phyloP scores from a whole-genome alignment of 1,140 invertebrate genomes.

The Belonocnema kinseyi region DNA sequence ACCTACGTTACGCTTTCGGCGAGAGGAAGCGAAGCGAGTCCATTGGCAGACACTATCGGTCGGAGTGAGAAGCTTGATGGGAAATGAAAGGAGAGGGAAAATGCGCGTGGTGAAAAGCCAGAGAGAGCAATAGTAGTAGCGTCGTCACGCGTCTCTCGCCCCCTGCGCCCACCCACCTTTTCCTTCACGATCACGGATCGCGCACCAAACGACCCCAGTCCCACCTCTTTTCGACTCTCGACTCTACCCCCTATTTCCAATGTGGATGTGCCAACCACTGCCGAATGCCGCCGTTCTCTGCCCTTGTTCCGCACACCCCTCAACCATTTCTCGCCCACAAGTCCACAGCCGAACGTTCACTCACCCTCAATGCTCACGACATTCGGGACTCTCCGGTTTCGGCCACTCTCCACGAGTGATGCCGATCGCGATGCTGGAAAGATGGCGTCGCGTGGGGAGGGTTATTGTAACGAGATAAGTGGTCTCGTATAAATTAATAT shows the following conservation, averaged over 20 bases:
- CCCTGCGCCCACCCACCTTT: background rate
- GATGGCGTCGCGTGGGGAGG: constrained; percentile 8
- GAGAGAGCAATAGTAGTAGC: constrained; percentile 23
- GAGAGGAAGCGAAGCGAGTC: constrained; percentile 18
- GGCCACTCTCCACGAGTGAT: background rate
- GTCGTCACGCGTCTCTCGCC: background rate
- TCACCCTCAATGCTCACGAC: constrained; percentile 5
- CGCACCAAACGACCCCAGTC: constrained; percentile 34
- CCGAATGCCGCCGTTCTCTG: background rate
- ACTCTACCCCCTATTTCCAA: background rate
- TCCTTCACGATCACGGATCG: background rate
- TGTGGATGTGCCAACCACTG: constrained; percentile 18
- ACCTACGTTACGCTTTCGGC: constrained; percentile 28
- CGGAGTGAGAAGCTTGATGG: constrained; percentile 5
- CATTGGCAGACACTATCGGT: constrained; percentile 26
- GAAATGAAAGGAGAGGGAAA: background rate
- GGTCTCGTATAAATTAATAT: background rate
- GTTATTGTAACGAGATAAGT: constrained; percentile 1
- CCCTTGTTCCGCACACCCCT: background rate
- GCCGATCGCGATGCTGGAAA: constrained; percentile 16
- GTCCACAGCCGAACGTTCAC: background rate
- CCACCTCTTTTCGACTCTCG: background rate
- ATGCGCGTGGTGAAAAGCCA: constrained; percentile 19
- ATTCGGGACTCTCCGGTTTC: background rate
- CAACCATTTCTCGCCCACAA: background rate